Evolutionary conservation across 2,797 vertebrate species (phyloP), one percentile per base, ranked within the genome.

Genomic region (Alexandromys oeconomus): DNA sequence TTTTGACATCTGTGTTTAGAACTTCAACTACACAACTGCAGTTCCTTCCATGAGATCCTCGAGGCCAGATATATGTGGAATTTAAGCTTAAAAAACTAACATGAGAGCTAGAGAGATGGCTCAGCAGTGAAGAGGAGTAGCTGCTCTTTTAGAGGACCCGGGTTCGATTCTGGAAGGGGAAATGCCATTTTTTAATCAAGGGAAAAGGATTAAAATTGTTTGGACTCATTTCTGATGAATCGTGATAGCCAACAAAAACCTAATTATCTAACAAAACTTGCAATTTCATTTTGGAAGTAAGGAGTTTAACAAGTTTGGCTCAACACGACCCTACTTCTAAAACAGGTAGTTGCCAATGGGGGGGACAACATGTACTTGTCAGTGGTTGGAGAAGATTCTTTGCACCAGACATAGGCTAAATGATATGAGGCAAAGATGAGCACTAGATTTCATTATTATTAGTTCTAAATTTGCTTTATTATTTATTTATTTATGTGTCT

Each of bases 231-330:
- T 92, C 57, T 91, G 54, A 73, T 78, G 46, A 67, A 76, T 54
- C 51, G 88, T 21, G 25, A 93, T 73, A 77, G 29, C 9, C 43
- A 91, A 86, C 12, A 94, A 92, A 94, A 94, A 25, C 51, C 59
- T 65, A 54, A 54, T 6, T 57, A 59, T 76, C 34, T 79, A 87
- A 13, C 21, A 19, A 91, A 88, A 87, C n/a, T 46, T 46, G 0
- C 63, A 37, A 92, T 67, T 94, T 87, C 92, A 92, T 34, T 94
- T 92, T 71, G 87, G 31, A 93, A 88, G 1, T 51, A 54, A 91
- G 67, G 78, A 74, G 67, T 59, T 80, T 59, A 80, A 25, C 23
- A 85, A 87, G 27, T 43, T 59, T 89, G 76, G 61, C 8, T 43
- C 87, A 93, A 67, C 51, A 17, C 4, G 11, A 92, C 63, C 21